A percentile compares a stretch with the other conserved stretches of the same genome.
phyloP scores from a whole-genome alignment of 2,888 invertebrate genomes.

The Lasioglossum zephyrum region DNA sequence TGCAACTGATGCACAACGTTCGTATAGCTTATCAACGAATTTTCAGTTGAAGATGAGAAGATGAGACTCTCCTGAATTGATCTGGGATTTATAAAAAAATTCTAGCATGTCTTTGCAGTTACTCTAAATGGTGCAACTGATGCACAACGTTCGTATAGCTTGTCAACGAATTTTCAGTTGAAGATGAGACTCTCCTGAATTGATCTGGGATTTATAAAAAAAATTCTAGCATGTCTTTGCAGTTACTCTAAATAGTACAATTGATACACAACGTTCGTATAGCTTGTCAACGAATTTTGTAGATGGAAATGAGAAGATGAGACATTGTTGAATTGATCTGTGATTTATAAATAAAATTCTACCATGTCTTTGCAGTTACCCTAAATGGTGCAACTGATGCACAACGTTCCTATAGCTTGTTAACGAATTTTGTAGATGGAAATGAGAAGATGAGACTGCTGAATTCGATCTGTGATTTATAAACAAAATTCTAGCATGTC shows the following conservation, averaged over 20 bases:
- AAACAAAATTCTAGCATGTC: neutral
- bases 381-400: neutral
- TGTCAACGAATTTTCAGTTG: neutral
- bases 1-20: neutral
- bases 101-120: neutral
- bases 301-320: neutral
- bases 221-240: neutral
- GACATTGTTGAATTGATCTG: neutral
- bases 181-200: neutral
- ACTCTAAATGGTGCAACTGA: neutral
- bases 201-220: too few relatives aligned
- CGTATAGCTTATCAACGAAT: neutral
- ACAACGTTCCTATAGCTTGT: neutral
- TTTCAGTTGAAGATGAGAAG: neutral
- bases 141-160: neutral
- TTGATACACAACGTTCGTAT: neutral
- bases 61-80: neutral
- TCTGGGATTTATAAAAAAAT: too few relatives aligned
- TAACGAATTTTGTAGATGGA: neutral
- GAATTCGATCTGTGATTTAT: too few relatives aligned
- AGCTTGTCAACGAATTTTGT: neutral
- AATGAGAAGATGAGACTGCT: neutral
- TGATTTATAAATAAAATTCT: neutral
- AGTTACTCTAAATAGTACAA: neutral
- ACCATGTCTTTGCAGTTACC: neutral